Evolutionary conservation across 2,888 invertebrate species (phyloP), one percentile per base, ranked within the genome.

Genomic region (Plebejus melissa): DNA sequence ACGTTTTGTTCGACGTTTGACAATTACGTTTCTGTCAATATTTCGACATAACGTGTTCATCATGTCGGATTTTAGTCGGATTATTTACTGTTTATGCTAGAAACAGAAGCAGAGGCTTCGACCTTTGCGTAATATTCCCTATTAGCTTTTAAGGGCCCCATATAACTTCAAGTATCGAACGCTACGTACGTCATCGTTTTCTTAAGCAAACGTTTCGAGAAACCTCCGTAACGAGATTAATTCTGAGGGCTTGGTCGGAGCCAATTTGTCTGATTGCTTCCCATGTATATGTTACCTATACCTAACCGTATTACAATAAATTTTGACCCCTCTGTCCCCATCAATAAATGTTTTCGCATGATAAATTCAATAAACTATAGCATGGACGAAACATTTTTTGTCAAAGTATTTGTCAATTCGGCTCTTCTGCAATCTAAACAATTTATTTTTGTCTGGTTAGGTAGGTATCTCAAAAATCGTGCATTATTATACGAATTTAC

Each of bases 221-320:
- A 93, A 91, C 90, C 91, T 90, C 88, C 90, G 86, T 50, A 84
- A 88, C 90, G 84, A 88, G 90, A 93, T 93, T 92, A 93, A 93
- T 93, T 91, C 88, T 87, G 90, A 90, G 92, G 93, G 90, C 83
- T 87, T 86, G 86, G 90, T 86, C 84, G 88, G 89, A 93, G 89
- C 90, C 94, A 94, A 94, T 94, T 94, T 94, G 94, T 93, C 94
- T 94, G 94, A 94, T 94, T 94, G 94, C 92, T 88, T 87, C 89
- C 89, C 82, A 88, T 91, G 87, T 89, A 88, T 89, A 86, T 89
- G 87, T 89, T 90, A 90, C 89, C 87, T 90, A 87, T 83, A 81
- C 82, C 82, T 81, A 77, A 82, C 86, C 87, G 86, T 87, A 88
- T 91, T 90, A 87, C 90, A 88, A 93, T 93, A 94, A 91, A 91